A percentile compares a stretch with the other conserved stretches of the same genome.
These are phyloP conservation scores for Hoplostethus atlanticus DNA, from an alignment of 2,797 vertebrate species.

Conservation along the genomic window DNA sequence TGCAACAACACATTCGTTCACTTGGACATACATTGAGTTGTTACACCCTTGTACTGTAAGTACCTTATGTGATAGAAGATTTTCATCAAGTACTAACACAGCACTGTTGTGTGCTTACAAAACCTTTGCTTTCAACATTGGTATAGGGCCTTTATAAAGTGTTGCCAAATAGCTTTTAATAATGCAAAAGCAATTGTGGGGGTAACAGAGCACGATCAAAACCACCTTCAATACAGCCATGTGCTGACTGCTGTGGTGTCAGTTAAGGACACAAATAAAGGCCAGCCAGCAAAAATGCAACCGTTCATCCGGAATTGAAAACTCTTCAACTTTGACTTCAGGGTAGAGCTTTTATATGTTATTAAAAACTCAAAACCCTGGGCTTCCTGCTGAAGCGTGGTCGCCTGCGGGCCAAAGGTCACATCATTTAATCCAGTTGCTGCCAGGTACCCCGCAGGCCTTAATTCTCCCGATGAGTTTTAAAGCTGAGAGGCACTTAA, in stretches of 20 bases:
- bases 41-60: slow-evolving; percentile 34
- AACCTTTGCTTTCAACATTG: no score
- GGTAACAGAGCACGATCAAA: slow-evolving; percentile 51
- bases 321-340: slow-evolving; percentile 48
- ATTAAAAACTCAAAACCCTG: slow-evolving; percentile 60
- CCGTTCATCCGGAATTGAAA: slow-evolving; percentile 50
- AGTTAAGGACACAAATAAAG: slow-evolving; percentile 41
- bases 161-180: slow-evolving; percentile 29
- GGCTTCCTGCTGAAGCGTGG: slow-evolving; percentile 58
- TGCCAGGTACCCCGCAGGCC: slow-evolving; percentile 56
- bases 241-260: slow-evolving; percentile 20
- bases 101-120: no score
- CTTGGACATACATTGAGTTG: slow-evolving; percentile 18
- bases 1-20: no score
- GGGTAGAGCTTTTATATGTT: slow-evolving; percentile 52
- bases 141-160: no score
- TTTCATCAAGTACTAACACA: slow-evolving; percentile 48
- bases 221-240: slow-evolving; percentile 24
- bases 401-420: slow-evolving; percentile 65
- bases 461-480: slow-evolving; percentile 67
- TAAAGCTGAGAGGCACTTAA: slow-evolving; percentile 70
- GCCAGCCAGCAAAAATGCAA: slow-evolving; percentile 24
- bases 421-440: slow-evolving; percentile 69
- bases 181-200: slow-evolving; percentile 37
- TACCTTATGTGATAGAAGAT: slow-evolving; percentile 31